Base-by-base conservation (phyloP, 2,113 vertebrate genomes). In the Grantiella picta region DNA sequence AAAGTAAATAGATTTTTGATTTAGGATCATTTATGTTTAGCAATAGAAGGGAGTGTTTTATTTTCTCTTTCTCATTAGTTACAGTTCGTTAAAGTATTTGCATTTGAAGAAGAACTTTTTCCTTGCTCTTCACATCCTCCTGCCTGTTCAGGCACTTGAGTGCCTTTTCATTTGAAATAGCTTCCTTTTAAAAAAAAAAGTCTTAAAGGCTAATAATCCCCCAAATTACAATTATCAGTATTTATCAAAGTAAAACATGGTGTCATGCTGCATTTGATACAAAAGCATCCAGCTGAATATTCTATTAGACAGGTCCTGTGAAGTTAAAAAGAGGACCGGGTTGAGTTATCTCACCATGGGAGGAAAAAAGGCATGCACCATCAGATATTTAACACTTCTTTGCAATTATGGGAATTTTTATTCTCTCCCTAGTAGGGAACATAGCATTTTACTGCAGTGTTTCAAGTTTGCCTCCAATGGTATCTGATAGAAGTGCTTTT, bases 401-500 rank as follows among this genome's bases (percentile, higher is more conserved):
- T 97, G 93, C 97, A 98, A 97, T 98, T 97, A 97, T 95, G 94
- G 96, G 97, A 97, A 97, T 97, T 98, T 98, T 97, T 96, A 97
- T 97, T 97, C 95, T 97, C 91, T 97, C 94, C 95, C 97, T 97
- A 75, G 97, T 97, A 97, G 97, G 97, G 97, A 98, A 97, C 92
- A 82, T 49, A 97, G 94, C 96, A 66, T 97, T 98, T 98, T 97
- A 98, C 97, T 94, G 76, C 97, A 86, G 95, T 90, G 97, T 97
- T 98, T 98, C 96, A 97, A 97, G 97, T 98, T 96, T 95, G 97
- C 96, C 96, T 98, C 97, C 97, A 97, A 93, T 97, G 96, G 97
- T 97, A 97, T 98, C 98, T 97, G 97, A 98, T 97, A 97, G 97
- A 98, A 98, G 97, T 97, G 98, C 97, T 97, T 98, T 98, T 98